Base-by-base conservation (phyloP, 2,888 invertebrate genomes). In the Tachina fera region DNA sequence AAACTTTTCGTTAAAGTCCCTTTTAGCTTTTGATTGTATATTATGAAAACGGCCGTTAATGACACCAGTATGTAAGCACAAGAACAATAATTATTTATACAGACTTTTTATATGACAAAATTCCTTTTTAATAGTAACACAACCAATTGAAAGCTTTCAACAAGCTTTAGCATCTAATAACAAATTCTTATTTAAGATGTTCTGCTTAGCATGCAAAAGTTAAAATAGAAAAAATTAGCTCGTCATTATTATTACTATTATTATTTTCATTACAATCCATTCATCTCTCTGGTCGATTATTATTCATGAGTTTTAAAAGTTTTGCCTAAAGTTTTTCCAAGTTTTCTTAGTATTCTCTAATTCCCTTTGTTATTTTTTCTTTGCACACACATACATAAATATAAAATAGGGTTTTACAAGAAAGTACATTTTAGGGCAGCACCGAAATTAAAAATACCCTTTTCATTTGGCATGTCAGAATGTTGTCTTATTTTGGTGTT, bases 271-370 rank as follows among this genome's bases (percentile, higher is more conserved):
- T 81, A 70, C 51, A 72, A 81, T 39, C 41, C 53, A 67, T 49
- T 68, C 82, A 71, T 56, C 31, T 56, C 31, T 56, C 58, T 65
- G 70, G 47, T 71, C 63, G 65, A 68, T 83, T 83, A 83, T 72
- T 83, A 83, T 83, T 83, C 83, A 83, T 83, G 60, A 83, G 60
- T 68, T 78, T 60, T 71, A 16, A 43, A 51, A 65, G 61, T 76
- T 77, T 60, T 65, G 14, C 13, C 61, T 43, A 45, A 49, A 56
- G 65, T 49, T 71, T 72, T 22, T 1, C 43, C 43, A 60, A 81
- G 63, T 49, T 31, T 60, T 65, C 0, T 65, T 56, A 19, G 19
- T 82, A 45, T 65, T 76, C 39, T 82, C 14, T 63, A 72, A 77
- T 77, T 77, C 83, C 49, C 65, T 71, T 82, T 82, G 45, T 60